Conservation (phyloP, 2,113 vertebrate species). For the Megalops atlanticus region DNA sequence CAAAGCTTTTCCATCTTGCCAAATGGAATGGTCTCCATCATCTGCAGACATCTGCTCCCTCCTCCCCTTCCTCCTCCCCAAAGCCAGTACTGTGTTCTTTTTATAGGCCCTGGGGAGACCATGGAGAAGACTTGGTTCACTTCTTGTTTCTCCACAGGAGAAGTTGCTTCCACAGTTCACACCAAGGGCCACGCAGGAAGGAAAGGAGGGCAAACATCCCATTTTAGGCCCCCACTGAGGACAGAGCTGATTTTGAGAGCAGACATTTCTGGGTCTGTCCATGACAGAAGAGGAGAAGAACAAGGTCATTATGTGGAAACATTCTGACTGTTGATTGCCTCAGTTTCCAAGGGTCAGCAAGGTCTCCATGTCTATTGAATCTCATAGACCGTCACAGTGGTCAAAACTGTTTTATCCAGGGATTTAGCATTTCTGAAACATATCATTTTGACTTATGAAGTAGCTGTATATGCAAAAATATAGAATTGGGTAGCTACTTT, state of each 20-base stretch:
- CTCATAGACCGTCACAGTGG: neutral
- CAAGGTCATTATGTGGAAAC: neutral
- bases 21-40: slow-evolving; percentile 29
- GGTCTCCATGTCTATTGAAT: neutral
- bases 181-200: slow-evolving; percentile 52
- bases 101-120: slow-evolving; percentile 41
- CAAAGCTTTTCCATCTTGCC: slow-evolving; percentile 42
- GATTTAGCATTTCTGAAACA: neutral
- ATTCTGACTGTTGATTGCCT: neutral
- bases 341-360: neutral
- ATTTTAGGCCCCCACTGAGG: slow-evolving; percentile 50
- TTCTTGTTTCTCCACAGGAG: slow-evolving; percentile 49
- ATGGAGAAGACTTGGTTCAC: slow-evolving; percentile 42
- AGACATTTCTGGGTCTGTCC: slow-evolving; percentile 51
- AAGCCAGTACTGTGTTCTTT: slow-evolving; percentile 33
- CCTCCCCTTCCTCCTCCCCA: neutral
- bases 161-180: slow-evolving; percentile 48
- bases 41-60: slow-evolving; percentile 28
- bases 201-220: slow-evolving; percentile 40
- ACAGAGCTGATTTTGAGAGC: slow-evolving; percentile 55
- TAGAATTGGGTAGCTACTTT: neutral
- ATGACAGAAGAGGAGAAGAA: neutral
- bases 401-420: slow-evolving; percentile 38
- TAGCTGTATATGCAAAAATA: neutral
- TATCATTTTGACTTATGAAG: neutral